Evolutionary conservation across 2,797 vertebrate genomes (phyloP).

Genomic region (Eospalax fontanierii): DNA sequence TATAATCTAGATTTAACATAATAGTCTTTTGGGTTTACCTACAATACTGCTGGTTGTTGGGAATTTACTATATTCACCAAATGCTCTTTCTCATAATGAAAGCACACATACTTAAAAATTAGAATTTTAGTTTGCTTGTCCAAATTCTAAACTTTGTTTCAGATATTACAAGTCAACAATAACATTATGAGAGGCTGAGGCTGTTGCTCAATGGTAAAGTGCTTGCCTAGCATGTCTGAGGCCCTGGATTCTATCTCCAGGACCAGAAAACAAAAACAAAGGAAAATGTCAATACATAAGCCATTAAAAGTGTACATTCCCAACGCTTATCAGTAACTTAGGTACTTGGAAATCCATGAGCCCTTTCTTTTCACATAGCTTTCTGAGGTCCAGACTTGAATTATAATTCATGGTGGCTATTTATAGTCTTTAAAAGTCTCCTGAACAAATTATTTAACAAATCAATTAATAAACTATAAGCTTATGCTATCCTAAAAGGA

Average conservation of each 20-base stretch:
- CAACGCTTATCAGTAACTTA: conserved; percentile 22
- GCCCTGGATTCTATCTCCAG: neutral
- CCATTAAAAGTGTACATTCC: neutral
- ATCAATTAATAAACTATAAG: conserved; percentile 31
- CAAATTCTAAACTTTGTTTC: conserved; percentile 57
- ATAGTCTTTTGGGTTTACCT: conserved; percentile 62
- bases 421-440: conserved; percentile 9
- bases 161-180: conserved; percentile 53
- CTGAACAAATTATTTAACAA: conserved; percentile 43
- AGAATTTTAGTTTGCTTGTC: conserved; percentile 43
- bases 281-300: conserved; percentile 10
- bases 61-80: conserved; percentile 51
- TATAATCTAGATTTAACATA: conserved; percentile 57
- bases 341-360: neutral
- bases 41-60: conserved; percentile 37
- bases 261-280: neutral
- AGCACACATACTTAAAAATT: conserved; percentile 58
- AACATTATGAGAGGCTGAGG: neutral
- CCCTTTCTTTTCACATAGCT: conserved; percentile 56
- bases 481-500: conserved; percentile 31
- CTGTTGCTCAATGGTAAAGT: neutral
- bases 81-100: conserved; percentile 37
- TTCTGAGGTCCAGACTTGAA: neutral
- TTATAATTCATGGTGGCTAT: neutral
- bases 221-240: neutral